These are phyloP conservation scores for Chalcosyrphus nemorum DNA, from an alignment of 2,888 invertebrate genomes.

Conservation along the genomic window DNA sequence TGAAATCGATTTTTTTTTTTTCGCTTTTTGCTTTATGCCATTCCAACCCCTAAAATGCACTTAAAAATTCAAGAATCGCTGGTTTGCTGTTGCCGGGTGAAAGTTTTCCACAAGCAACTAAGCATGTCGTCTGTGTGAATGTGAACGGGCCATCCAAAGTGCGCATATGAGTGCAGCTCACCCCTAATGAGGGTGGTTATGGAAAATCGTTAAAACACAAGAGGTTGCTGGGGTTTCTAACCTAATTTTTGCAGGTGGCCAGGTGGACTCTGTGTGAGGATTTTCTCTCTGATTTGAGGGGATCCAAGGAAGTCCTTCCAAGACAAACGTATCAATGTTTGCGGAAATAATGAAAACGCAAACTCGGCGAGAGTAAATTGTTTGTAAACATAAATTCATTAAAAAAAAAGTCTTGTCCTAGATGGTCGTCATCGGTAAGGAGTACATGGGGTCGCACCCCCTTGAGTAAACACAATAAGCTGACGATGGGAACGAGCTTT, in stretches of 20 bases:
- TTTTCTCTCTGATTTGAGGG: not conserved
- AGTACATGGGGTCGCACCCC: not conserved
- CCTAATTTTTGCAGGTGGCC: slow-evolving; percentile 41
- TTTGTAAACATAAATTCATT: slow-evolving; percentile 1
- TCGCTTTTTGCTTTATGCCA: not conserved
- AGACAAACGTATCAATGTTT: not conserved
- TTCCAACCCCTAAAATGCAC: slow-evolving; percentile 17
- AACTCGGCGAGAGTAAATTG: slow-evolving; percentile 9
- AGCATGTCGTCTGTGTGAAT: too few species aligned
- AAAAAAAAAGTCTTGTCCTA: not conserved
- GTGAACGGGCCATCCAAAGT: slow-evolving; percentile 13
- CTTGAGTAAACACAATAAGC: not conserved
- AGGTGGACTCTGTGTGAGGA: too few species aligned
- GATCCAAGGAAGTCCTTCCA: too few species aligned
- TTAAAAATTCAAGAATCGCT: slow-evolving; percentile 33
- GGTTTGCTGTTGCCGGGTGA: not conserved
- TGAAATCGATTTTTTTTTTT: slow-evolving; percentile 45
- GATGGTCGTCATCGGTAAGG: too few species aligned
- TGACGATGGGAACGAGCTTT: not conserved
- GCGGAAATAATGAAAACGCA: slow-evolving; percentile 22
- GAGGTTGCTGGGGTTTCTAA: slow-evolving; percentile 44
- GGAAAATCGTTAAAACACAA: slow-evolving; percentile 13
- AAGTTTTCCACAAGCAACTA: slow-evolving; percentile 16
- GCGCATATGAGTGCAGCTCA: not conserved
- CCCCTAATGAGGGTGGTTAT: slow-evolving; percentile 17